Base-by-base conservation (phyloP, 2,113 vertebrate species). In the Festucalex cinctus region DNA sequence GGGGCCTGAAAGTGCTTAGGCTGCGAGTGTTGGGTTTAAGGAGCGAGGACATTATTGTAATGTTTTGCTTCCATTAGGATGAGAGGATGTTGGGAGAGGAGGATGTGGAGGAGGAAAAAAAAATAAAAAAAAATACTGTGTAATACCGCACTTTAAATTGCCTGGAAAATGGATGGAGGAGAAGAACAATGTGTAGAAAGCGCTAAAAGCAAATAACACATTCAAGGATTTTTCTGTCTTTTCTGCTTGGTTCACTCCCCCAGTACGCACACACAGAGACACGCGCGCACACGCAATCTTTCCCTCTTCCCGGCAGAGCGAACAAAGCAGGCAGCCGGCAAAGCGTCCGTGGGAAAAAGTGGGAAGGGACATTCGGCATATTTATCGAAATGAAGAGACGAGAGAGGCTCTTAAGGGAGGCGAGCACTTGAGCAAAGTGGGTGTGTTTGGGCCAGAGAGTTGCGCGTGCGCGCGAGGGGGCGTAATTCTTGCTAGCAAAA, bases 51-150 rank as follows among this genome's bases (percentile, higher is more conserved):
- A 90, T 91, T 91, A 91, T 91, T 91, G 90, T 90, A 93, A 91
- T 91, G 90, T 91, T 92, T 91, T 89, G 88, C 90, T 89, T 92
- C 91, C 91, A 91, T 93, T 92, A 92, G 90, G 75, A 81, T 86
- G 84, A 88, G 87, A 86, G 89, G 88, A 85, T 88, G 87, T 75
- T 83, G 84, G 82, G 77, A 84, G 83, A 80, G 71, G 72, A 81
- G 77, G 77, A 82, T 20, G 36, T 35, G 81, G 76, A 86, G 83
- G 80, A 76, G 73, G 78, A 77, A 73, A 80, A 85, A 88, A 89
- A n/a, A n/a, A 76, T 71, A 77, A 77, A 73, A 80, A 85, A 89
- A 84, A 77, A 81, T 85, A 87, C 88, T 80, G 83, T 90, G 88
- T 89, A 91, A 91, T 90, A 90, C 88, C 67, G 76, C 88, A 88